These are phyloP conservation scores for Eristalis pertinax DNA, from an alignment of 2,888 invertebrate species.

Conservation along the genomic window DNA sequence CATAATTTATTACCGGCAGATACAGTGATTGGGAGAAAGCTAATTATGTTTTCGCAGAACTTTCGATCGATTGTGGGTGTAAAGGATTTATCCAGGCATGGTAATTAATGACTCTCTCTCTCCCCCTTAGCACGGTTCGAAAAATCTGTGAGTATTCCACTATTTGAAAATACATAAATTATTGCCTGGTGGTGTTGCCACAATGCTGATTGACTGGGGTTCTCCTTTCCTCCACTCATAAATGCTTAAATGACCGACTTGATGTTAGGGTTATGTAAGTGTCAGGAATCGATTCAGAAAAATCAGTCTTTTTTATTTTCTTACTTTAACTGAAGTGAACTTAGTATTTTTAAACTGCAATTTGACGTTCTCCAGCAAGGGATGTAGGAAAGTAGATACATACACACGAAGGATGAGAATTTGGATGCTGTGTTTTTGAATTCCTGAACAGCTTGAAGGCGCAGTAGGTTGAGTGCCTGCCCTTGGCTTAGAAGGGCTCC, in stretches of 20 bases:
- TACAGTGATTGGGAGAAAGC: neutral
- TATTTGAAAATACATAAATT: slow-evolving; percentile 4
- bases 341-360: too few relatives aligned
- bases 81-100: slow-evolving; percentile 13
- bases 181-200: neutral
- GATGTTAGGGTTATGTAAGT: neutral
- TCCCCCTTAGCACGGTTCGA: neutral
- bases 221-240: neutral
- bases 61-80: slow-evolving; percentile 8
- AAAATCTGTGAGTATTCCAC: neutral
- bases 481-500: too few relatives aligned
- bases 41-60: slow-evolving; percentile 11
- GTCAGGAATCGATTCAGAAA: neutral
- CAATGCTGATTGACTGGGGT: neutral
- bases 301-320: neutral
- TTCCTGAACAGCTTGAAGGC: too few relatives aligned
- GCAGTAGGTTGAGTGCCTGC: too few relatives aligned
- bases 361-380: too few relatives aligned
- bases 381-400: too few relatives aligned
- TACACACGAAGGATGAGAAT: too few relatives aligned
- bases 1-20: neutral
- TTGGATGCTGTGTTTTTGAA: too few relatives aligned
- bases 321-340: too few relatives aligned
- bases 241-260: neutral
- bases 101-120: neutral